Evolutionary conservation across 2,113 vertebrate species (phyloP).

Genomic region (Hyla sarda): DNA sequence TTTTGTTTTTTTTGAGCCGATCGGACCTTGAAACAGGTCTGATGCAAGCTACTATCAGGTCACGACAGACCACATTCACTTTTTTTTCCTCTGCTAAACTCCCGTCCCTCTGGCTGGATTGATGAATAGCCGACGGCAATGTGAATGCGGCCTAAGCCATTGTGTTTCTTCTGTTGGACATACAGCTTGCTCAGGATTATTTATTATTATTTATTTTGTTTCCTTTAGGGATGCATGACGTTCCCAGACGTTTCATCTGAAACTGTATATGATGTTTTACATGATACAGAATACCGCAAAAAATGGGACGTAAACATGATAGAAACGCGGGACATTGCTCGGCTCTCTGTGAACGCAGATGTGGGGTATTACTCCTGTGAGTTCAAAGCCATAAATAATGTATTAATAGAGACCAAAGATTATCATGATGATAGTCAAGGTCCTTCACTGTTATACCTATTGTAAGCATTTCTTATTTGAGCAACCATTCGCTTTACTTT

Average conservation of each 20-base stretch:
- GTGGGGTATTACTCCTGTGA: constrained; percentile 79
- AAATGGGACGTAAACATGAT: constrained; percentile 74
- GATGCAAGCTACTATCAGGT: too few relatives aligned
- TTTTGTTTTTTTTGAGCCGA: too few relatives aligned
- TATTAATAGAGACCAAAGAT: not conserved
- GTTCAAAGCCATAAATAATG: not conserved
- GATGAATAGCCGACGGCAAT: too few relatives aligned
- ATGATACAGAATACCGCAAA: constrained; percentile 68
- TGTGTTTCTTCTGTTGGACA: too few relatives aligned
- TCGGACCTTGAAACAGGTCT: too few relatives aligned
- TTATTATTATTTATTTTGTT: too few relatives aligned
- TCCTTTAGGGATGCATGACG: constrained; percentile 69
- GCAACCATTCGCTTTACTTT: not conserved
- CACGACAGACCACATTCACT: too few relatives aligned
- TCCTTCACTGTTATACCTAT: not conserved
- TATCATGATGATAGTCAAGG: not conserved
- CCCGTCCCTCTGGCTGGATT: too few relatives aligned
- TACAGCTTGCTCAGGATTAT: too few relatives aligned
- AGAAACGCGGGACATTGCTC: constrained; percentile 74
- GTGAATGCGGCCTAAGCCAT: too few relatives aligned
- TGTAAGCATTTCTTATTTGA: not conserved
- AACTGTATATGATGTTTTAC: constrained; percentile 77
- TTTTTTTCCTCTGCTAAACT: too few relatives aligned
- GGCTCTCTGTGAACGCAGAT: constrained; percentile 70
- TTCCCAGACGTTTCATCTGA: constrained; percentile 72